phyloP scores from a whole-genome alignment of 1,140 invertebrate genomes.

The Tetragnatha versicolor region DNA sequence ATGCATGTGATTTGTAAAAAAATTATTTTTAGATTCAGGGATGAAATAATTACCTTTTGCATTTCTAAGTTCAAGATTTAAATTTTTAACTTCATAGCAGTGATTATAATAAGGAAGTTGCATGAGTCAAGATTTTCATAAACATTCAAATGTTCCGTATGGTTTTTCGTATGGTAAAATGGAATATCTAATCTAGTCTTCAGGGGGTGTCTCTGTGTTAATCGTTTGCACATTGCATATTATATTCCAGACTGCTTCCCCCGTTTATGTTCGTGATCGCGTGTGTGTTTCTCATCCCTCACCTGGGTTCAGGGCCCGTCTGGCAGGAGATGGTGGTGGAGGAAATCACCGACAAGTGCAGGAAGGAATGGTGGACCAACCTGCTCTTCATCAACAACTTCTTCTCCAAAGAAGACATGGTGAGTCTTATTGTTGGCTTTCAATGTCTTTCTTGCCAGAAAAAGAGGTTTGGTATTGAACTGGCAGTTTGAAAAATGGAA shows the following conservation, averaged over 20 bases:
- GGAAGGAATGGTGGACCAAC: constrained; percentile 57
- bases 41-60: too few species aligned
- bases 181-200: neutral
- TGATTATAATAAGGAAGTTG: too few species aligned
- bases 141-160: neutral
- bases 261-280: constrained; percentile 38
- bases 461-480: too few species aligned
- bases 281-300: constrained; percentile 33
- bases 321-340: constrained; percentile 43
- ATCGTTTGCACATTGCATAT: too few species aligned
- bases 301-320: constrained; percentile 45
- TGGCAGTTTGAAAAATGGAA: too few species aligned
- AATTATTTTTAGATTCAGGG: too few species aligned
- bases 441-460: too few species aligned
- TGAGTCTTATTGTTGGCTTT: too few species aligned
- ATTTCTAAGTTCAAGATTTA: too few species aligned
- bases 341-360: constrained; percentile 30
- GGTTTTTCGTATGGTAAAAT: neutral
- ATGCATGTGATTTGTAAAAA: too few species aligned
- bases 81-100: too few species aligned
- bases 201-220: neutral
- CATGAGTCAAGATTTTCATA: too few species aligned
- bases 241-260: constrained; percentile 43
- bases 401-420: neutral
- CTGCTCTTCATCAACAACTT: constrained; percentile 49